These are phyloP conservation scores for Pseudococcus longispinus DNA, from an alignment of 2,888 invertebrate genomes.

Conservation along the genomic window DNA sequence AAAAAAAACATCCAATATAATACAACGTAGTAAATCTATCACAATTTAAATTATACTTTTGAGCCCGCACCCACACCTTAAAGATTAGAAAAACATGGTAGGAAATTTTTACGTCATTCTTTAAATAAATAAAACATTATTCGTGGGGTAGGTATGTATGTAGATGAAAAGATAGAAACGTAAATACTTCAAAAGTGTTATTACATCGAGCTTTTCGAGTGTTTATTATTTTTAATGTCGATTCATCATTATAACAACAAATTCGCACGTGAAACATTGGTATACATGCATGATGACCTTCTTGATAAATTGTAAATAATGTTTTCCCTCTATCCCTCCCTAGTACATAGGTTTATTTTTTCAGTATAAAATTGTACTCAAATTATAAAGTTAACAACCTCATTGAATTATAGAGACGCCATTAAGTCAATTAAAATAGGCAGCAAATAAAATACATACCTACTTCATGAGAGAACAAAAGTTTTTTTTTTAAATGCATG, in stretches of 20 bases:
- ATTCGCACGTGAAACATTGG: background rate
- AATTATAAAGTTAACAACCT: no score
- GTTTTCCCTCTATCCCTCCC: no score
- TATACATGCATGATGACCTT: background rate
- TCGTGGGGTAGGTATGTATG: background rate
- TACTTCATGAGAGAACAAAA: no score
- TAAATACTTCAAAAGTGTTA: background rate
- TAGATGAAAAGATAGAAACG: background rate
- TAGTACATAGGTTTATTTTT: no score
- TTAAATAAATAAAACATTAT: background rate
- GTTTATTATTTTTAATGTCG: conserved; percentile 3
- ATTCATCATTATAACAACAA: background rate
- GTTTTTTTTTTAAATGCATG: no score
- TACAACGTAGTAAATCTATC: background rate
- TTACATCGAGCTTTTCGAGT: background rate
- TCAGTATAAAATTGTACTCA: no score
- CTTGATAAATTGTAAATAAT: background rate
- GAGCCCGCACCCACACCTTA: background rate
- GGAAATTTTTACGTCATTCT: background rate
- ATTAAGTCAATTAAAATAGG: no score
- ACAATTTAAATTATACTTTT: background rate
- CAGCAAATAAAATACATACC: no score
- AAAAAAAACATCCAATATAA: conserved; percentile 22
- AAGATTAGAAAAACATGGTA: background rate
- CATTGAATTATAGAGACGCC: no score